Evolutionary conservation across 2,888 invertebrate species (phyloP).

Genomic region (Atherix ibis): DNA sequence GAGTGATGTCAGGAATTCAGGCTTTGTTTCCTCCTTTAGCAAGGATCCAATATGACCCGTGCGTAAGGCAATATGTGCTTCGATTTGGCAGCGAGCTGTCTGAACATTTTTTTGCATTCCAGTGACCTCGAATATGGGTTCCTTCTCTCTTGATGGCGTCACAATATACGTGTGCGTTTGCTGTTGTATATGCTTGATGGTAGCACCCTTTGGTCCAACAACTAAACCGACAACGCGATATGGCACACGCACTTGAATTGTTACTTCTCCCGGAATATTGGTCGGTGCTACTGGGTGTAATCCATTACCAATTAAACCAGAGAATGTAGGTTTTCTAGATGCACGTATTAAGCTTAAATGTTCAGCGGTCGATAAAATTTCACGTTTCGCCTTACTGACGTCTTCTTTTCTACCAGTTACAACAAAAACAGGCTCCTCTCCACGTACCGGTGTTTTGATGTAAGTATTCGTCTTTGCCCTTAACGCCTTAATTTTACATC

Average conservation of each 20-base stretch:
- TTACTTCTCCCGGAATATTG: constrained; percentile 81
- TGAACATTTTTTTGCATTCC: constrained; percentile 96
- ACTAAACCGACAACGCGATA: constrained; percentile 98
- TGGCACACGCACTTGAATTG: constrained; percentile 92
- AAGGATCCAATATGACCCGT: constrained; percentile 51
- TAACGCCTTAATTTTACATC: constrained; percentile 98
- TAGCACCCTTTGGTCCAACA: too few relatives aligned
- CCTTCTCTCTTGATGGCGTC: constrained; percentile 94
- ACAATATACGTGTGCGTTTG: constrained; percentile 98
- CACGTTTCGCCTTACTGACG: constrained; percentile 90
- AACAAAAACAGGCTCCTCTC: constrained; percentile 97
- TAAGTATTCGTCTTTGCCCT: constrained; percentile 99
- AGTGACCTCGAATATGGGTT: constrained; percentile 97
- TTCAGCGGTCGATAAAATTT: constrained; percentile 97
- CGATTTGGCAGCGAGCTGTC: constrained; percentile 88
- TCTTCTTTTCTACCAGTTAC: constrained; percentile 98
- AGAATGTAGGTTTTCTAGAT: constrained; percentile 63
- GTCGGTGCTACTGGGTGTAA: constrained; percentile 73
- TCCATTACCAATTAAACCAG: constrained; percentile 25
- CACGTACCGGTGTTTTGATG: constrained; percentile 97
- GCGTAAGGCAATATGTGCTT: constrained; percentile 94
- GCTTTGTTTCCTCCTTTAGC: constrained; percentile 32
- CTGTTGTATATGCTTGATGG: too few relatives aligned
- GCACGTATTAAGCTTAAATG: constrained; percentile 98
- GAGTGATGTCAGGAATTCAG: constrained; percentile 50